These are phyloP conservation scores for Trissolcus japonicus DNA, from an alignment of 2,888 invertebrate species.

Conservation along the genomic window DNA sequence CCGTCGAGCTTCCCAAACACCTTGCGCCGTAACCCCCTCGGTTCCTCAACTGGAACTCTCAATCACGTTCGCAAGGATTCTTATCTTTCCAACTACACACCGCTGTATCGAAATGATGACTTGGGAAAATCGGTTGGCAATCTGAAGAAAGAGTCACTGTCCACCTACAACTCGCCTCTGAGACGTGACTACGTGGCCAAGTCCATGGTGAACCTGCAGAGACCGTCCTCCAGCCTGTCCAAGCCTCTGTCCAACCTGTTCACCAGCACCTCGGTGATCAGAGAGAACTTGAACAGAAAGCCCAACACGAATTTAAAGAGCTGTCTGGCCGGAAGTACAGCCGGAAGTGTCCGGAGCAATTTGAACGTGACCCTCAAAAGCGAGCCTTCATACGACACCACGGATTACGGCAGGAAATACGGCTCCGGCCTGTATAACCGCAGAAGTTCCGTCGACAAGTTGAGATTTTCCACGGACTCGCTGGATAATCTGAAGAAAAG, in stretches of 20 bases:
- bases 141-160: conserved; percentile 67
- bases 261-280: conserved; percentile 52
- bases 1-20: conserved; percentile 85
- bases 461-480: conserved; percentile 83
- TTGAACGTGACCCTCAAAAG: conserved; percentile 71
- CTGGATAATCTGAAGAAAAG: conserved; percentile 82
- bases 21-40: conserved; percentile 80
- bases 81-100: conserved; percentile 45
- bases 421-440: conserved; percentile 63
- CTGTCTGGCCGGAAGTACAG: conserved; percentile 66
- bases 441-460: conserved; percentile 77
- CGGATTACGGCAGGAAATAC: conserved; percentile 61
- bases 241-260: conserved; percentile 64
- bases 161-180: conserved; percentile 68
- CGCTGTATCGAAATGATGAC: conserved; percentile 77
- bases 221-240: conserved; percentile 57
- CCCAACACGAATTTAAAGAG: conserved; percentile 67
- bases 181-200: conserved; percentile 73
- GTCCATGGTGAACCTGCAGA: conserved; percentile 71
- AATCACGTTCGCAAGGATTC: conserved; percentile 66
- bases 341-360: conserved; percentile 67
- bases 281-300: conserved; percentile 59
- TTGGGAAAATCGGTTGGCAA: conserved; percentile 70
- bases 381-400: conserved; percentile 66
- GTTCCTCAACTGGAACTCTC: conserved; percentile 72